Percentiles rank a stretch among this genome's conserved stretches.
phyloP scores from a whole-genome alignment of 2,888 invertebrate genomes.

The Eucera pruinosa region DNA sequence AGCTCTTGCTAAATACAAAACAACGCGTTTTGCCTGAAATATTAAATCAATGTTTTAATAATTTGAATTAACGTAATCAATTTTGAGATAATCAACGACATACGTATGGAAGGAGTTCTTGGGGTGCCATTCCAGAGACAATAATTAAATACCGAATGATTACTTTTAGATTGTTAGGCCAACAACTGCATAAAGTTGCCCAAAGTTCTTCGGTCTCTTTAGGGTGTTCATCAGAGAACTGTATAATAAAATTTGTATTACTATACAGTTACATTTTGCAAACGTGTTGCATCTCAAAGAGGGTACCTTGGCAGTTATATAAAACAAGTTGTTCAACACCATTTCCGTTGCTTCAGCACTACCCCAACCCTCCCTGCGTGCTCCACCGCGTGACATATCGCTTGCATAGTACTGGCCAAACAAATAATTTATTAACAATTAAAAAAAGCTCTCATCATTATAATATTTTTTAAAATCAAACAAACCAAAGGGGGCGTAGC shows the following conservation, averaged over 20 bases:
- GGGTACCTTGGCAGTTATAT: conserved; percentile 96
- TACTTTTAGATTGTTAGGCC: conserved; percentile 98
- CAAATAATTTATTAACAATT: neutral
- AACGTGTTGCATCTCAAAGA: neutral
- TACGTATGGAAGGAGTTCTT: conserved; percentile 95
- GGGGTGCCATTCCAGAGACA: conserved; percentile 98
- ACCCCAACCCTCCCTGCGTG: conserved; percentile 97
- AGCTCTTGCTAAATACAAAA: conserved; percentile 95
- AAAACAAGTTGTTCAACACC: conserved; percentile 99
- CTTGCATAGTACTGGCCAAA: conserved; percentile 85
- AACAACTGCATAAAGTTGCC: conserved; percentile 97
- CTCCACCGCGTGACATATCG: conserved; percentile 88
- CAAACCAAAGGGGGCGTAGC: conserved; percentile 76
- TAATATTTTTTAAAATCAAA: no score
- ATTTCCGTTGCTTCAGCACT: conserved; percentile 99
- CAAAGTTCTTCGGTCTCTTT: conserved; percentile 98
- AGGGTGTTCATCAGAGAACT: conserved; percentile 98
- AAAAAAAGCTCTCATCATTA: no score
- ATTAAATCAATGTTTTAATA: conserved; percentile 25
- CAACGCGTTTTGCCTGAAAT: conserved; percentile 95
- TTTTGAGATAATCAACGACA: neutral
- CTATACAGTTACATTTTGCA: neutral
- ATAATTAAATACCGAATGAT: conserved; percentile 98
- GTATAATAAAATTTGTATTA: conserved; percentile 65
- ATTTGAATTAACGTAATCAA: neutral